Evolutionary conservation across 2,797 vertebrate species (phyloP).

Genomic region (Gobionotothen gibberifrons): DNA sequence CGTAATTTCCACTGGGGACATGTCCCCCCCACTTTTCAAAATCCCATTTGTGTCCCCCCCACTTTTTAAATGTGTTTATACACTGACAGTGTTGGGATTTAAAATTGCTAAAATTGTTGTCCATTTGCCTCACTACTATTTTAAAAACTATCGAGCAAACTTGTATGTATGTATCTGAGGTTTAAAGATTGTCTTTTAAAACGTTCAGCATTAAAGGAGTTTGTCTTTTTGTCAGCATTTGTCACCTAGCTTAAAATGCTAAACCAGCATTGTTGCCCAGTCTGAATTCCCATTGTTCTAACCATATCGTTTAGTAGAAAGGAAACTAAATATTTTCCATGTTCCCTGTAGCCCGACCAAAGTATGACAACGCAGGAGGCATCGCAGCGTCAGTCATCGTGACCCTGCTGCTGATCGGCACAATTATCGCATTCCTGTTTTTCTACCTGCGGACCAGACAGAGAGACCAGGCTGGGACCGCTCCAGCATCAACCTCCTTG

Average conservation of each 20-base stretch:
- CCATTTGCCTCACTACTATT: background rate
- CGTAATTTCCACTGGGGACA: too few species aligned
- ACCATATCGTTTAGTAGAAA: background rate
- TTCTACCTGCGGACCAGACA: slow-evolving; percentile 64
- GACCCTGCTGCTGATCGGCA: slow-evolving; percentile 73
- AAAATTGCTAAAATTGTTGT: background rate
- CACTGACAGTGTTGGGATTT: background rate
- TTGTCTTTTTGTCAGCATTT: too few species aligned
- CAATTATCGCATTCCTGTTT: slow-evolving; percentile 62
- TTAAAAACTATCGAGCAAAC: too few species aligned
- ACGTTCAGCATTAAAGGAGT: too few species aligned
- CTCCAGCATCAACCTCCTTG: background rate
- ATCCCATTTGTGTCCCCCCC: too few species aligned
- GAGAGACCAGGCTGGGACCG: accelerated
- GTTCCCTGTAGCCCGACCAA: slow-evolving; percentile 42
- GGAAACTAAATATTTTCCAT: slow-evolving; percentile 2
- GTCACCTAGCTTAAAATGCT: too few species aligned
- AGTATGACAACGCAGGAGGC: slow-evolving; percentile 53
- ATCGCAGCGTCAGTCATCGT: slow-evolving; percentile 73
- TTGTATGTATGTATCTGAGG: background rate
- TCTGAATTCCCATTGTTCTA: background rate
- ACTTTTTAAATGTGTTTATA: too few species aligned
- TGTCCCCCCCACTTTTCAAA: too few species aligned
- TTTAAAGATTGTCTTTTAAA: background rate
- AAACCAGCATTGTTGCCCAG: background rate